Evolutionary conservation across 2,113 vertebrate species (phyloP), one percentile per base, ranked within the genome.

Genomic region (Aleadryas rufinucha): DNA sequence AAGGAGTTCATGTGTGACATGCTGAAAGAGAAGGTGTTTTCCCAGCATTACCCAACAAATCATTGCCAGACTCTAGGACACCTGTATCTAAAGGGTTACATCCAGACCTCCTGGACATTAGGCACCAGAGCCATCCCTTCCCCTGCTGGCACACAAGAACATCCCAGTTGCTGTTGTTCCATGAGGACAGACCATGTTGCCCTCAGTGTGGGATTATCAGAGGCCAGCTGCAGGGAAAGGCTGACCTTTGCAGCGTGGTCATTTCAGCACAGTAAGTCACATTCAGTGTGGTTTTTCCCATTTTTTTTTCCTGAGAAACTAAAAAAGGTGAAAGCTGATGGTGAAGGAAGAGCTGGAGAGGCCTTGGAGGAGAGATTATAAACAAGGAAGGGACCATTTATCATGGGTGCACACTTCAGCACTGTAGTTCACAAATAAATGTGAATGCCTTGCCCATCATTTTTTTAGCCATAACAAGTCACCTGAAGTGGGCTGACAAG

Each of bases 1-100:
- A 57, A 69, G 24, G 15, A 50, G 30, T 23, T 56, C 24, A 13
- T 1, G 12, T 42, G 22, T 1, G 1, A 44, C 11, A 17, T 0
- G 0, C 7, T 42, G 27, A 11, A n/a, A 52, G 12, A 60, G 20
- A 24, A 74, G 10, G 16, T 0, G 3, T 19, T 90, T 82, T 78
- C 16, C 26, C 39, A n/a, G 6, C 12, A 23, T 37, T 27, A 50
- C 20, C 45, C 35, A 60, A 42, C 7, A 84, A 68, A 35, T 9
- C 54, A 19, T 2, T 28, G 7, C 6, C 35, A 61, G 39, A 23
- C 15, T 85, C 33, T 5, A 47, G 20, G 37, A 21, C 56, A 69
- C 11, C 16, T 17, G 4, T 37, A 18, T 39, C 20, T 52, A 9
- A 33, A 56, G 39, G 22, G 16, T 69, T 41, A 11, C 22, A 64